phyloP scores from a whole-genome alignment of 2,797 vertebrate species.

The Propithecus perrieri region DNA sequence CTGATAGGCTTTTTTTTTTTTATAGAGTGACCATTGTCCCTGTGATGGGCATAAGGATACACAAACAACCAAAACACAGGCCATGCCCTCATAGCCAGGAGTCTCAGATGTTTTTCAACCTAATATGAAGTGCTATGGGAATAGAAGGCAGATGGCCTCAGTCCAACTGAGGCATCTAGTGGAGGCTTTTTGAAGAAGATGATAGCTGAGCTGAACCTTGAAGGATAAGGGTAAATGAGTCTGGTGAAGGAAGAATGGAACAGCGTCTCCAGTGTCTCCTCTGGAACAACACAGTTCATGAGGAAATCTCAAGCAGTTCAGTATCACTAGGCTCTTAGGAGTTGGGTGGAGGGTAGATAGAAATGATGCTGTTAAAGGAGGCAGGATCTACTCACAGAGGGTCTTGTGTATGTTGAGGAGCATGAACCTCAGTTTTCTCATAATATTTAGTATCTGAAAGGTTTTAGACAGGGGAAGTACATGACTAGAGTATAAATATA shows the following conservation, averaged over 20 bases:
- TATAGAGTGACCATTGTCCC: not conserved
- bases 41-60: not conserved
- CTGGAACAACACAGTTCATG: not conserved
- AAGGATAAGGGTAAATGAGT: not conserved
- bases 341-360: not conserved
- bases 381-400: not conserved
- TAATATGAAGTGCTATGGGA: not conserved
- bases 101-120: conserved; percentile 13
- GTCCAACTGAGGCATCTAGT: not conserved
- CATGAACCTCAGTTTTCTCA: not conserved
- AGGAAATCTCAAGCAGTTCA: not conserved
- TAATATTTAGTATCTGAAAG: not conserved
- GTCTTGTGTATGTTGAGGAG: not conserved
- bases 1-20: not conserved
- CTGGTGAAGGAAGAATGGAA: not conserved
- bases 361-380: not conserved
- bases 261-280: not conserved
- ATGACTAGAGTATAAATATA: not conserved
- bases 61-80: not conserved
- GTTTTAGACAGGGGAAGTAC: not conserved
- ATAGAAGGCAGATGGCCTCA: not conserved
- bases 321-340: not conserved
- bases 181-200: not conserved
- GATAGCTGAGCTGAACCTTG: not conserved
- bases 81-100: not conserved